Percentiles rank a stretch among this genome's conserved stretches.
Conservation (phyloP, 2,888 invertebrate genomes). For the Lasioglossum malachurum region DNA sequence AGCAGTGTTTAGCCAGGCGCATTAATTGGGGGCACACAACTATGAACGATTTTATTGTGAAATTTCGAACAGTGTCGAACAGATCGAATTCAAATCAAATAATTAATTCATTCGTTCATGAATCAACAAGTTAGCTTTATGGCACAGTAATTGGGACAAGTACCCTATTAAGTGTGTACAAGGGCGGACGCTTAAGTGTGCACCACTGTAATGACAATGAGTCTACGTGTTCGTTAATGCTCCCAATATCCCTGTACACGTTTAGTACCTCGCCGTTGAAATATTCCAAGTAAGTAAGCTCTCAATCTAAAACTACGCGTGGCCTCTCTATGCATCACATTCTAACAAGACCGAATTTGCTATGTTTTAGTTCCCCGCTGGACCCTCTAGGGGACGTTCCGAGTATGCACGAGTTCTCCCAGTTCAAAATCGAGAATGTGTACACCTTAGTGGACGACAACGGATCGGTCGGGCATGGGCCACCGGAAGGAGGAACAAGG, state of each 20-base stretch:
- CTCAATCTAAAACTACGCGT: not conserved
- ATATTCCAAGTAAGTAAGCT: conserved; percentile 61
- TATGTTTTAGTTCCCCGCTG: conserved; percentile 59
- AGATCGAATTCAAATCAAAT: too few relatives aligned
- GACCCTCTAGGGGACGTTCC: conserved; percentile 48
- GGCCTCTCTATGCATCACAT: not conserved
- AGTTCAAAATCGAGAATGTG: conserved; percentile 62
- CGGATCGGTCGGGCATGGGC: conserved; percentile 45
- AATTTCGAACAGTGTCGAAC: too few relatives aligned
- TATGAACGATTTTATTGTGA: too few relatives aligned
- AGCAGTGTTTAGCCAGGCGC: too few relatives aligned
- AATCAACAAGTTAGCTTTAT: too few relatives aligned
- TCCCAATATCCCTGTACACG: not conserved
- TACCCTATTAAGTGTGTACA: not conserved
- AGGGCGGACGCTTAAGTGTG: not conserved
- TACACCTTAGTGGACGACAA: conserved; percentile 77
- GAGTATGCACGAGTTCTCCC: conserved; percentile 60
- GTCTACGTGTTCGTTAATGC: not conserved
- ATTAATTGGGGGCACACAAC: too few relatives aligned
- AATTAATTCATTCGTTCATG: too few relatives aligned
- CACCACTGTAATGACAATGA: not conserved
- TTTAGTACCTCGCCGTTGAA: not conserved
- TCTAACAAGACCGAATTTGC: conserved; percentile 38
- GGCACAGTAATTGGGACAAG: not conserved
- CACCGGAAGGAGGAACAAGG: conserved; percentile 69